These are phyloP conservation scores for Epinotia ramella DNA, from an alignment of 2,888 invertebrate species.

Conservation along the genomic window DNA sequence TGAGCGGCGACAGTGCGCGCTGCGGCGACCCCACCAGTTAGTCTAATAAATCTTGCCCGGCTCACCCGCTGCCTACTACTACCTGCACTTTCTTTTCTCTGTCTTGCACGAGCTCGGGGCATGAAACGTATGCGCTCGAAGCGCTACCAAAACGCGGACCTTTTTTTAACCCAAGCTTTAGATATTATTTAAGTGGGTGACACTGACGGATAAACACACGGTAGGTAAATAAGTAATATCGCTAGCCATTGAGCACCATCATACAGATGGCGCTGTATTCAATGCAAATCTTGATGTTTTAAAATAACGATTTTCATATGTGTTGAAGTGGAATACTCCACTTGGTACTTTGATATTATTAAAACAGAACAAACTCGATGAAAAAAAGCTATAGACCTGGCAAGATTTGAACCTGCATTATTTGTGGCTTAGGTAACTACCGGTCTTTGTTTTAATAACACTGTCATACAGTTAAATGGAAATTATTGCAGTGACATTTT, in stretches of 20 bases:
- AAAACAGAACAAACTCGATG: no score
- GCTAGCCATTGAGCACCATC: slow-evolving; percentile 20
- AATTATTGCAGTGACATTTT: slow-evolving; percentile 6
- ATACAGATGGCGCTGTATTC: background rate
- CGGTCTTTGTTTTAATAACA: no score
- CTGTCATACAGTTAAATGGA: no score
- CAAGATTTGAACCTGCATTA: no score
- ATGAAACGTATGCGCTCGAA: slow-evolving; percentile 63
- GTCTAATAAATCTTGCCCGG: slow-evolving; percentile 81
- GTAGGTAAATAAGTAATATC: slow-evolving; percentile 39
- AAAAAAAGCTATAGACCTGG: no score
- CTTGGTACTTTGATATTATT: no score
- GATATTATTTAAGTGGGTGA: slow-evolving; percentile 52
- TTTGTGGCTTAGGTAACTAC: no score
- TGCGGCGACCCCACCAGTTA: slow-evolving; percentile 78
- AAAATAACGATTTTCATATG: no score
- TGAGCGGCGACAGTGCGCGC: slow-evolving; percentile 63
- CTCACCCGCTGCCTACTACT: slow-evolving; percentile 67
- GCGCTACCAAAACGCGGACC: slow-evolving; percentile 61
- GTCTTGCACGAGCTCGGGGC: slow-evolving; percentile 68
- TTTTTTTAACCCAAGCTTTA: slow-evolving; percentile 60
- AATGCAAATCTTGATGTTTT: no score
- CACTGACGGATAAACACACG: slow-evolving; percentile 44
- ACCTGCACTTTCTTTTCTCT: slow-evolving; percentile 84
- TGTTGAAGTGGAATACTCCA: no score